Percentiles rank a stretch among this genome's conserved stretches.
phyloP scores from a whole-genome alignment of 1,140 invertebrate genomes.

The Drosophila melanogaster region DNA sequence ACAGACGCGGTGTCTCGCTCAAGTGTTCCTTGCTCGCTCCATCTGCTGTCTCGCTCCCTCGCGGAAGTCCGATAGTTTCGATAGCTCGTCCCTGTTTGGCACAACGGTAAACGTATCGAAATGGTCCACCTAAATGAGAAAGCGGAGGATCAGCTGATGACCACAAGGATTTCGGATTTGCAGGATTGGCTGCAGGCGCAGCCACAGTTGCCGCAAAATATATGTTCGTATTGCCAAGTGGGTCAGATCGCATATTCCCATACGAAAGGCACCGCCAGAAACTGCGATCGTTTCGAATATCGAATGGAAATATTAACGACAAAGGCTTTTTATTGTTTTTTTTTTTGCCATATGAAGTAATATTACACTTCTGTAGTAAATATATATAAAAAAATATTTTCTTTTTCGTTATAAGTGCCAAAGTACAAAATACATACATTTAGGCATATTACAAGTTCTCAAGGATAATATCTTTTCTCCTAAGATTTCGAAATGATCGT shows the following conservation, averaged over 20 bases:
- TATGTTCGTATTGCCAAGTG: slow-evolving; percentile 75
- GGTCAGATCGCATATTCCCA: background rate
- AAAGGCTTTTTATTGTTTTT: background rate
- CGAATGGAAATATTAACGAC: background rate
- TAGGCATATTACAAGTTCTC: too few species aligned
- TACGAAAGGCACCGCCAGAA: background rate
- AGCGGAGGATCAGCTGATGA: slow-evolving; percentile 84
- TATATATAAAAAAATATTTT: too few species aligned
- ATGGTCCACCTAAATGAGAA: slow-evolving; percentile 64
- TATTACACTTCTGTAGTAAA: too few species aligned
- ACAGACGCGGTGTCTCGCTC: slow-evolving; percentile 54
- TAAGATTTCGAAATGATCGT: background rate
- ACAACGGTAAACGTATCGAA: background rate
- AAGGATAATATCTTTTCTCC: too few species aligned
- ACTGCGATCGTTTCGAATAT: background rate
- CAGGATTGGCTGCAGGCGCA: slow-evolving; percentile 91
- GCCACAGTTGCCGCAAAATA: slow-evolving; percentile 90
- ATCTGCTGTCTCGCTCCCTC: background rate
- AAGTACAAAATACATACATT: too few species aligned
- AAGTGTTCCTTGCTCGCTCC: background rate
- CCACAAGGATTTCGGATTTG: slow-evolving; percentile 85
- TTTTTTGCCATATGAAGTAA: background rate
- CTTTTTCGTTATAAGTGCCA: too few species aligned
- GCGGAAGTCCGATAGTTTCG: slow-evolving; percentile 10
- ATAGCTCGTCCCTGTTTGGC: slow-evolving; percentile 14